These are phyloP conservation scores for Drymodes brunneopygia DNA, from an alignment of 2,113 vertebrate species.

Conservation along the genomic window DNA sequence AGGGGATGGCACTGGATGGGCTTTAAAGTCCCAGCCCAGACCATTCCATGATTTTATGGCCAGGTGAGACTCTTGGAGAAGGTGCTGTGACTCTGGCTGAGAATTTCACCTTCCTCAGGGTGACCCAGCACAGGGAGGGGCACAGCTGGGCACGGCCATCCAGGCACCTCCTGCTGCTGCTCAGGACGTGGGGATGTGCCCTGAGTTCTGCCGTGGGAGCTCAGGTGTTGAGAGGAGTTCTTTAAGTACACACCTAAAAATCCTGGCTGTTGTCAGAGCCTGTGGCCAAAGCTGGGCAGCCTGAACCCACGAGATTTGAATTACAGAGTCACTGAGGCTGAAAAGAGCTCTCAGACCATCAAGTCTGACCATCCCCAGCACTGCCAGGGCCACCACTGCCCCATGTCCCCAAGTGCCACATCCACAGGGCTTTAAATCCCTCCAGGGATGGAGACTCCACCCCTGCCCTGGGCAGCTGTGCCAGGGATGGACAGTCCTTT, in stretches of 20 bases:
- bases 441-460: accelerated
- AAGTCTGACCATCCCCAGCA: background rate
- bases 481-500: background rate
- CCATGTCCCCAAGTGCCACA: background rate
- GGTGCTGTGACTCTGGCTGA: background rate
- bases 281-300: background rate
- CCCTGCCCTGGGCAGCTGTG: background rate
- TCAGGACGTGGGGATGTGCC: accelerated
- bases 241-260: accelerated
- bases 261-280: background rate
- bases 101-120: background rate
- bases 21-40: background rate
- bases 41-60: background rate
- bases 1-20: background rate
- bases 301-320: accelerated
- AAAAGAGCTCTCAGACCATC: background rate
- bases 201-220: accelerated
- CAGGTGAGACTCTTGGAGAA: background rate
- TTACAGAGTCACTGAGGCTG: accelerated
- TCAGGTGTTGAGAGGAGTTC: accelerated
- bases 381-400: background rate
- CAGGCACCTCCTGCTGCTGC: background rate
- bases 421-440: background rate
- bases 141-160: background rate
- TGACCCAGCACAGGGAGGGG: background rate